Evolutionary conservation across 2,113 vertebrate species (phyloP).

Genomic region (Hemiscyllium ocellatum): DNA sequence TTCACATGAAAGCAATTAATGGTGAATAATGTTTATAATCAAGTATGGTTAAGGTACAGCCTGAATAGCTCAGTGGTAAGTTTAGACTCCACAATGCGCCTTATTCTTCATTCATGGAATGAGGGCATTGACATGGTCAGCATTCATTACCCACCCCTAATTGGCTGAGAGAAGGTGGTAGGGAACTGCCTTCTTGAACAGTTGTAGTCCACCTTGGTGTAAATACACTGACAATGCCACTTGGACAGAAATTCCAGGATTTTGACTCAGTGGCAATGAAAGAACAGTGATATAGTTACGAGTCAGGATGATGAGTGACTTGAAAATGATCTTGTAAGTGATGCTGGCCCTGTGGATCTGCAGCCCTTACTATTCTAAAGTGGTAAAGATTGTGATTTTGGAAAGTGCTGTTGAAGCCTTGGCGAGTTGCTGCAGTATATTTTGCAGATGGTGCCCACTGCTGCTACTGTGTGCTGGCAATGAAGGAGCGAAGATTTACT

Average conservation of each 20-base stretch:
- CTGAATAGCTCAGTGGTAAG: neutral
- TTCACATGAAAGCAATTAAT: neutral
- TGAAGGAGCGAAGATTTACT: no score
- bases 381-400: neutral
- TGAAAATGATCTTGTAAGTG: neutral
- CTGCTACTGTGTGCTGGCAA: no score
- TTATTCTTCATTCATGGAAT: neutral
- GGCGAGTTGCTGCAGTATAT: neutral
- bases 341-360: neutral
- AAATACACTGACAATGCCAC: neutral
- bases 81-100: no score
- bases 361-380: neutral
- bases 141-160: neutral
- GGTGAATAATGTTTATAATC: neutral
- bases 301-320: neutral
- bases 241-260: neutral
- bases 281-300: neutral
- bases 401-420: neutral
- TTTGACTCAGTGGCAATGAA: neutral
- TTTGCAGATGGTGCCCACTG: no score
- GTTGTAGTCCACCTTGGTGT: neutral
- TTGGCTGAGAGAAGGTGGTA: neutral
- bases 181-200: no score
- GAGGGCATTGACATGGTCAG: neutral
- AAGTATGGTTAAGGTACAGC: neutral